A percentile compares a stretch with the other conserved stretches of the same genome.
Evolutionary conservation across 2,113 vertebrate genomes (phyloP).

Genomic region (Malurus melanocephalus): DNA sequence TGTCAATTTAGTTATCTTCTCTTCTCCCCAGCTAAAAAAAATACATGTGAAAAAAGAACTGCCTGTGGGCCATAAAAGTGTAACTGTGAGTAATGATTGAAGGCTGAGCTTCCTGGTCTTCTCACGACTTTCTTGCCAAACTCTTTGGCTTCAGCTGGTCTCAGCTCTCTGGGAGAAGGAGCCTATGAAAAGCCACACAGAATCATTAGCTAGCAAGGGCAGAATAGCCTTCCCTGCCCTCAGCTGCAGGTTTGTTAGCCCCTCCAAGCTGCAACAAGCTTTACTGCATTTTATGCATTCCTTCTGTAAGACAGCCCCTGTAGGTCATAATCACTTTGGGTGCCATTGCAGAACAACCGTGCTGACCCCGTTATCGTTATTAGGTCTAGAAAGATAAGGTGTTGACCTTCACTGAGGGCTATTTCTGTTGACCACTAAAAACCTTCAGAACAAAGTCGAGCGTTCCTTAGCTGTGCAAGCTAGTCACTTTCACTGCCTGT

Average conservation of each 20-base stretch:
- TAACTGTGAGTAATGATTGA: not conserved
- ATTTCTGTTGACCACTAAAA: constrained; percentile 12
- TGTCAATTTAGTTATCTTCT: not conserved
- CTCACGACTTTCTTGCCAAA: not conserved
- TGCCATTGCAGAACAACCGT: not conserved
- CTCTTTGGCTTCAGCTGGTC: not conserved
- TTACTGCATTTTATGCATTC: not conserved
- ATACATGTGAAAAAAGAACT: not conserved
- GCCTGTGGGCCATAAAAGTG: not conserved
- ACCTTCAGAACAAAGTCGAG: not conserved
- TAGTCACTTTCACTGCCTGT: not conserved
- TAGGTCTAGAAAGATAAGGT: not conserved
- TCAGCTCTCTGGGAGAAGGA: not conserved
- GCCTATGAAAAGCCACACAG: not conserved
- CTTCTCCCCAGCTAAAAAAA: not conserved
- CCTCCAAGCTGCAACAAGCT: not conserved
- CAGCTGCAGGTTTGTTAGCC: not conserved
- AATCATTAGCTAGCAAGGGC: not conserved
- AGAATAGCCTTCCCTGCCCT: not conserved
- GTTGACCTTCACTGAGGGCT: not conserved
- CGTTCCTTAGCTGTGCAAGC: not conserved
- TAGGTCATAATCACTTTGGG: not conserved
- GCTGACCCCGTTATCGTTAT: not conserved
- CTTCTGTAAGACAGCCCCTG: not conserved
- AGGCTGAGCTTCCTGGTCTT: not conserved